Evolutionary conservation across 2,113 vertebrate genomes (phyloP), one percentile per base, ranked within the genome.

Genomic region (Meleagris gallopavo): DNA sequence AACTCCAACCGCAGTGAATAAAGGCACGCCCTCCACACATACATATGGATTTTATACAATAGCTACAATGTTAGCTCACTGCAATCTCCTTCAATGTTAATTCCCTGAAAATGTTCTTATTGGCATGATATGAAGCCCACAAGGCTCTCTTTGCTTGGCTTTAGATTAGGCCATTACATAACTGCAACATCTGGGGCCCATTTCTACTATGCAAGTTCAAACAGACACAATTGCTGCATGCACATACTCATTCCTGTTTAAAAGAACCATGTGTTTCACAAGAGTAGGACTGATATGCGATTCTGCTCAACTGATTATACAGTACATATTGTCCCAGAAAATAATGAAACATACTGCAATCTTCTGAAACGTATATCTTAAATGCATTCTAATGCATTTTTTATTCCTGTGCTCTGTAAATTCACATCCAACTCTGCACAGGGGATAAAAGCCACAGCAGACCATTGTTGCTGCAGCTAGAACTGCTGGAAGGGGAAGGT

Each of bases 121-220:
- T 91, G 75, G 86, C 2, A 0, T 14, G n/a, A 93, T 88, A 32
- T 70, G 88, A 94, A 88, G 85, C 83, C 85, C 86, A 88, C 45
- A 73, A 83, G 85, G 69, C 61, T 94, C 62, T 85, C 45, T 83
- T 79, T 2, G 1, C 45, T 67, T 93, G 72, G 55, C 79, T 96
- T 96, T 86, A 93, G 79, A 74, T 95, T 93, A 96, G 90, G 55
- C n/a, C 21, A 79, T 96, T 94, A 94, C 60, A 50, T 88, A 94
- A 94, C 87, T 70, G 79, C 58, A 91, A 96, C 92, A 96, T 93
- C 93, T 89, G 92, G 90, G 83, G 16, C 67, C 60, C 50, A 41
- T 74, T 96, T 94, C 50, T 66, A 62, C 71, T 70, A 25, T 55
- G 69, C 36, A 88, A 73, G 55, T 83, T 91, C 79, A 55, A 87